Evolutionary conservation across 2,888 invertebrate species (phyloP).

Genomic region (Digitonthophagus gazella): DNA sequence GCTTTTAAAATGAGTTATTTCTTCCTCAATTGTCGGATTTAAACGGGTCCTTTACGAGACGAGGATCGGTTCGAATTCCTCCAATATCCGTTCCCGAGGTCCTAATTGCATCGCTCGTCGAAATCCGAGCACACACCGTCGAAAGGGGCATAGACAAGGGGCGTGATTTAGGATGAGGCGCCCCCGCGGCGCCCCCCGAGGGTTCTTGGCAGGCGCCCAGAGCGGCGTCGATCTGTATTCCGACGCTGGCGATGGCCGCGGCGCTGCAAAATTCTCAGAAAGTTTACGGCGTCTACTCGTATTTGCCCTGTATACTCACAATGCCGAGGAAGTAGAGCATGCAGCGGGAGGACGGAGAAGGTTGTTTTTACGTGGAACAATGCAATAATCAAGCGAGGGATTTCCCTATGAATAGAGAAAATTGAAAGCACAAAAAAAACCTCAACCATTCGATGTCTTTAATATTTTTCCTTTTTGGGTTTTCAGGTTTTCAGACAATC

Average conservation of each 20-base stretch:
- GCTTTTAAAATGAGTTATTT: not conserved
- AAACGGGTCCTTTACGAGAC: not conserved
- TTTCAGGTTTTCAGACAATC: slow-evolving; percentile 82
- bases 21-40: not conserved
- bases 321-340: not conserved
- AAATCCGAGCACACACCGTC: not conserved
- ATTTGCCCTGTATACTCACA: not conserved
- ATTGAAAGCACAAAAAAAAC: not conserved
- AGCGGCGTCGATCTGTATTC: slow-evolving; percentile 11
- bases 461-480: slow-evolving; percentile 34
- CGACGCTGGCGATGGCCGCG: slow-evolving; percentile 3
- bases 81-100: not conserved
- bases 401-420: slow-evolving; percentile 5
- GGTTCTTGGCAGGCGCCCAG: slow-evolving; percentile 4
- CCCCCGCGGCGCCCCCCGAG: not conserved
- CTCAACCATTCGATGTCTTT: not conserved
- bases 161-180: not conserved
- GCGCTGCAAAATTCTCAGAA: slow-evolving; percentile 1
- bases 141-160: not conserved
- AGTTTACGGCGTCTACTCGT: not conserved
- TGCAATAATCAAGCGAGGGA: slow-evolving; percentile 1
- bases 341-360: not conserved
- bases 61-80: not conserved
- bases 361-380: slow-evolving; percentile 8
- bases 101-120: not conserved